These are phyloP conservation scores for Andrena dorsata DNA, from an alignment of 2,888 invertebrate species.

Conservation along the genomic window DNA sequence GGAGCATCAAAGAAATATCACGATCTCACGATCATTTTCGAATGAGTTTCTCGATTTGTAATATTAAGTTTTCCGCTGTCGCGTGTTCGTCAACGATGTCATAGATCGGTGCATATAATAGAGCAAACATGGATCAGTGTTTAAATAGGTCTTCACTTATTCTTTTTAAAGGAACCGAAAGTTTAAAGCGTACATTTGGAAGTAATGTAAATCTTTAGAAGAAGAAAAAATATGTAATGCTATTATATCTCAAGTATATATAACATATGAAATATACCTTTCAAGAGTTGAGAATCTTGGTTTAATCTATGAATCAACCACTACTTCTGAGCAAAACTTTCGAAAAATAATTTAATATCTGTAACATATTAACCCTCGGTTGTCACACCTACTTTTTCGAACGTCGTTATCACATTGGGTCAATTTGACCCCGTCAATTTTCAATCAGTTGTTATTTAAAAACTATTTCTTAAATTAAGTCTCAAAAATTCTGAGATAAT, in stretches of 20 bases:
- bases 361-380: slow-evolving; percentile 7
- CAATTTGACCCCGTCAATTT: too few relatives aligned
- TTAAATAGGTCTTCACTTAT: slow-evolving; percentile 44
- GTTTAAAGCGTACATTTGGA: slow-evolving; percentile 38
- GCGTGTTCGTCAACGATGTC: slow-evolving; percentile 21
- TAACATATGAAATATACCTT: slow-evolving; percentile 54
- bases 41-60: slow-evolving; percentile 29
- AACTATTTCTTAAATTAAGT: too few relatives aligned
- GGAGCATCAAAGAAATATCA: slow-evolving; percentile 26
- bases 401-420: too few relatives aligned
- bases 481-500: too few relatives aligned
- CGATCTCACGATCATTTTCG: slow-evolving; percentile 28
- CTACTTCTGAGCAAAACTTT: slow-evolving; percentile 37
- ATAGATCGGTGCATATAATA: slow-evolving; percentile 46
- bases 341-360: slow-evolving; percentile 7
- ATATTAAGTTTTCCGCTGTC: slow-evolving; percentile 25
- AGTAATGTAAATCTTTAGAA: slow-evolving; percentile 52
- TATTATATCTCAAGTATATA: slow-evolving; percentile 55
- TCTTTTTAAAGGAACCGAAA: slow-evolving; percentile 44
- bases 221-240: slow-evolving; percentile 51
- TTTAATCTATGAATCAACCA: slow-evolving; percentile 51
- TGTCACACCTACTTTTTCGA: too few relatives aligned
- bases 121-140: slow-evolving; percentile 58
- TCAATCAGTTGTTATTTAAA: too few relatives aligned
- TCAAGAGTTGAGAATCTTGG: slow-evolving; percentile 49